Percentiles rank a stretch among this genome's conserved stretches.
These are phyloP conservation scores for Pseudomyrmex pallidus DNA, from an alignment of 1,140 invertebrate genomes.

Conservation along the genomic window DNA sequence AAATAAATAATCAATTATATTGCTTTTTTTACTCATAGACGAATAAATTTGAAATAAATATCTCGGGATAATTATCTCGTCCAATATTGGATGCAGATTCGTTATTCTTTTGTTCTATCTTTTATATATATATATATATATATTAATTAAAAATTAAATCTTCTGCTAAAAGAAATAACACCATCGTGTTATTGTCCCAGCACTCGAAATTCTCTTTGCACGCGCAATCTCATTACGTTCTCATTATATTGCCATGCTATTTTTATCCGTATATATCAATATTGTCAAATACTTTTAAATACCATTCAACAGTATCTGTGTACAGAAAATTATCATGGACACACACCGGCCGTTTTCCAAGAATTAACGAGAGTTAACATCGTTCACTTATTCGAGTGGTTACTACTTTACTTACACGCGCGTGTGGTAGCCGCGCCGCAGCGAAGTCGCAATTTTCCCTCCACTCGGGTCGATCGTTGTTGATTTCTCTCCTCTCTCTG, in stretches of 20 bases:
- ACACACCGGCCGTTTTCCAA: not conserved
- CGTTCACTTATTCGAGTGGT: conserved; percentile 14
- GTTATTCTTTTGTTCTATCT: not conserved
- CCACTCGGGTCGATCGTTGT: not conserved
- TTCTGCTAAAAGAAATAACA: too few species aligned
- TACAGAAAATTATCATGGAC: not conserved
- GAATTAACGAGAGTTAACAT: conserved; percentile 13
- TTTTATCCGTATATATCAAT: not conserved
- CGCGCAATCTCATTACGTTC: not conserved
- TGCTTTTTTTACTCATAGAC: not conserved
- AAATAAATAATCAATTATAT: not conserved
- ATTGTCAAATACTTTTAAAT: conserved; percentile 6
- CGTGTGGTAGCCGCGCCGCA: too few species aligned
- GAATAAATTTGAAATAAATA: conserved; percentile 24
- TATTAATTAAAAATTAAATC: too few species aligned
- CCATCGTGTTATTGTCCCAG: too few species aligned
- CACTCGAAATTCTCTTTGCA: not conserved
- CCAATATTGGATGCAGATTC: conserved; percentile 19
- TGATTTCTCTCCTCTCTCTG: not conserved
- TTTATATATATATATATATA: too few species aligned
- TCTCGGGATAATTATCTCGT: not conserved
- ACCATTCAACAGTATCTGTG: not conserved
- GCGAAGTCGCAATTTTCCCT: not conserved
- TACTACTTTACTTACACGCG: conserved; percentile 1
- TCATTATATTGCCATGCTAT: not conserved